Conservation (phyloP, 35 echinoderm and acorn worm species). For the Amphiura filiformis region DNA sequence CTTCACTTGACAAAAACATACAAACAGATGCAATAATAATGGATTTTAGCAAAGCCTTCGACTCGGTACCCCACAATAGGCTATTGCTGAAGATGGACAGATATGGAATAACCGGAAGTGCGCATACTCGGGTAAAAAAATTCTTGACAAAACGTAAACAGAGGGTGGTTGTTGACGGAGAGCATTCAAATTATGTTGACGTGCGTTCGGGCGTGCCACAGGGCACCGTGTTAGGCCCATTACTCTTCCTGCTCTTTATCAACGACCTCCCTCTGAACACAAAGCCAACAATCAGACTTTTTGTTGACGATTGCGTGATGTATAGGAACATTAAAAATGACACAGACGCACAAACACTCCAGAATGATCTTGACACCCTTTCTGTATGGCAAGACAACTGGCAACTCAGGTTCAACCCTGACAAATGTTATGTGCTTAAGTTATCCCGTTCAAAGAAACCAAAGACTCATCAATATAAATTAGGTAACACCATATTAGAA, state of each 20-base stretch:
- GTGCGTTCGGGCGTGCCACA: slow-evolving; percentile 7
- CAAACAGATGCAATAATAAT: not conserved
- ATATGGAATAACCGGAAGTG: not conserved
- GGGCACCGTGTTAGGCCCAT: slow-evolving; percentile 11
- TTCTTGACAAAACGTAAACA: slow-evolving; percentile 15
- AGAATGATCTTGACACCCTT: not conserved
- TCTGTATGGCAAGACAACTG: not conserved
- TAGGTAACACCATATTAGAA: no score
- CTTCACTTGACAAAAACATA: no score
- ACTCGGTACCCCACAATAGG: slow-evolving; percentile 4
- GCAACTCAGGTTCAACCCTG: slow-evolving; percentile 19
- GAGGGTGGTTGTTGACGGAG: slow-evolving; percentile 1
- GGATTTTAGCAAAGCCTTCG: slow-evolving; percentile 34
- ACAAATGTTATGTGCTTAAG: slow-evolving; percentile 18
- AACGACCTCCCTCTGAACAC: not conserved
- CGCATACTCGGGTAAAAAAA: not conserved
- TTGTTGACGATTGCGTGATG: slow-evolving; percentile 12
- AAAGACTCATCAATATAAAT: no score
- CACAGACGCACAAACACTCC: not conserved
- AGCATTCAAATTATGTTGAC: not conserved
- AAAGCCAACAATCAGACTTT: not conserved
- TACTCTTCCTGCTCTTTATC: slow-evolving; percentile 2
- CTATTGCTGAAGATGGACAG: not conserved
- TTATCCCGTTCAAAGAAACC: no score
- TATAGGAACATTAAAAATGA: not conserved